Conservation (phyloP, 64 coral and sea anemone genomes). For the Stichodactyla helianthus region DNA sequence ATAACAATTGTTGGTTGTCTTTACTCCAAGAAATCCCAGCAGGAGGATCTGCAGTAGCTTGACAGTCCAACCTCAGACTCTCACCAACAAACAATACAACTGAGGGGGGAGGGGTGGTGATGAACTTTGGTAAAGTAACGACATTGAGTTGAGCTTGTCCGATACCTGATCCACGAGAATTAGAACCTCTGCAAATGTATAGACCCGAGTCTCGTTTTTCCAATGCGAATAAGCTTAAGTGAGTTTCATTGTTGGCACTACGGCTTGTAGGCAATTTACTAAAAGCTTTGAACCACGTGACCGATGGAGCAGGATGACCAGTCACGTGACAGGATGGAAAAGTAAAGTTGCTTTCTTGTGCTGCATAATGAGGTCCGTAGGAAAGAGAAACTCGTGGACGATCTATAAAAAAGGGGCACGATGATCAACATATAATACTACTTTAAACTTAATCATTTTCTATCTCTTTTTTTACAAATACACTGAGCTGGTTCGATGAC, state of each 20-base stretch:
- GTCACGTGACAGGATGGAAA: conserved; percentile 53
- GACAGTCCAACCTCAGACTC: no score
- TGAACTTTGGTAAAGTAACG: conserved; percentile 2
- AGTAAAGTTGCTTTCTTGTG: conserved; percentile 46
- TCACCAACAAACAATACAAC: no score
- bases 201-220: conserved; percentile 34
- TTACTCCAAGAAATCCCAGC: no score
- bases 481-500: no score
- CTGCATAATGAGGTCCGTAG: conserved; percentile 32
- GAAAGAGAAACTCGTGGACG: conserved; percentile 22
- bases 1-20: no score
- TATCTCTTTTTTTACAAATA: no score
- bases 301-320: conserved; percentile 26
- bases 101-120: conserved; percentile 3
- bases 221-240: background rate
- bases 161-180: background rate
- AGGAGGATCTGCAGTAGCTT: no score
- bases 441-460: no score
- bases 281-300: conserved; percentile 53
- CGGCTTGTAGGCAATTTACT: background rate
- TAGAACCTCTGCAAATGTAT: conserved; percentile 36
- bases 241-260: background rate
- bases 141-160: no score
- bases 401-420: background rate
- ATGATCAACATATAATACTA: no score